A percentile compares a stretch with the other conserved stretches of the same genome.
Evolutionary conservation across 2,888 invertebrate genomes (phyloP).

Genomic region (Drosophila sordidula): DNA sequence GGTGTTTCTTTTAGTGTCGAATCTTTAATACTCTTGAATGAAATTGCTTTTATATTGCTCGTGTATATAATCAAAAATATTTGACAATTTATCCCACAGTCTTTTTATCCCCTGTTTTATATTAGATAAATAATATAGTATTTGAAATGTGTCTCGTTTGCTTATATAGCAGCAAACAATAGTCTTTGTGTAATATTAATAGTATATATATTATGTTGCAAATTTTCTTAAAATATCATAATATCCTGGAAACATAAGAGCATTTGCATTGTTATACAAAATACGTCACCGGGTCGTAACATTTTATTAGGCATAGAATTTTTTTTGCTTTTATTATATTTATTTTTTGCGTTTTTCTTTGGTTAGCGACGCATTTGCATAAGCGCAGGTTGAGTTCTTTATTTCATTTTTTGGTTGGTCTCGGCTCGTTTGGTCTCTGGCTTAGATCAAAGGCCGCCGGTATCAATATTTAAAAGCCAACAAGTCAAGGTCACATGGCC

Average conservation of each 20-base stretch:
- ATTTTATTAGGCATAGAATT: constrained; percentile 71
- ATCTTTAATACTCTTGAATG: constrained; percentile 13
- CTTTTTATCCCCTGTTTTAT: no score
- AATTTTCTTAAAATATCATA: not conserved
- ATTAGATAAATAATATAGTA: no score
- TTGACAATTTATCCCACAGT: no score
- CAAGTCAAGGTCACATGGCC: constrained; percentile 69
- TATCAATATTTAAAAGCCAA: constrained; percentile 76
- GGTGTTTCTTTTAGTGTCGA: not conserved
- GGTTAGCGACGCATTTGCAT: constrained; percentile 66
- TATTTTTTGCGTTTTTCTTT: constrained; percentile 27
- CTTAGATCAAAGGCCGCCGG: constrained; percentile 67
- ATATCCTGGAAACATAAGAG: constrained; percentile 6
- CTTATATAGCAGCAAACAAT: no score
- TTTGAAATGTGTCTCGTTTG: no score
- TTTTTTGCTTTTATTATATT: constrained; percentile 11
- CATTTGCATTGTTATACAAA: constrained; percentile 32
- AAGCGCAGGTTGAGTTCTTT: constrained; percentile 49
- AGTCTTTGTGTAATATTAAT: no score
- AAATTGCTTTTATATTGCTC: not conserved
- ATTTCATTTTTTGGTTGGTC: constrained; percentile 6
- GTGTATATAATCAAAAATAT: no score
- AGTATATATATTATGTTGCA: not conserved
- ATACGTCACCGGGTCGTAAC: constrained; percentile 45
- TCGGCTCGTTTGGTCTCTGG: constrained; percentile 28